A percentile compares a stretch with the other conserved stretches of the same genome.
phyloP scores from a whole-genome alignment of 2,797 vertebrate genomes.

The Sandelia bainsii region DNA sequence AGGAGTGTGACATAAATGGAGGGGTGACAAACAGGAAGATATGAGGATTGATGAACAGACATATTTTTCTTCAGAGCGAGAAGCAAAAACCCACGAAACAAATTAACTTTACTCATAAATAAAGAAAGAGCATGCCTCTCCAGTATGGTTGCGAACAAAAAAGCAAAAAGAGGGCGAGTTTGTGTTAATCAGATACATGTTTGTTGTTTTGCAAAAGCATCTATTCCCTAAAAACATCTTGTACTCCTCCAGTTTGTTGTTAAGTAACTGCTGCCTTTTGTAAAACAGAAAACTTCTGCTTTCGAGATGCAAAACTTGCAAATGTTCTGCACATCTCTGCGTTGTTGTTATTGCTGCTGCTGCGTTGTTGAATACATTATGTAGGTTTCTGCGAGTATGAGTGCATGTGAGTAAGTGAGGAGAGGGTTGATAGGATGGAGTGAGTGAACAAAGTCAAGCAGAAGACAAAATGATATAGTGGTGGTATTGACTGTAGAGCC shows the following conservation, averaged over 20 bases:
- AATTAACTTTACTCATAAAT: not conserved
- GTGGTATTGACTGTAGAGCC: conserved; percentile 37
- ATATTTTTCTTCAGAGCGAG: not conserved
- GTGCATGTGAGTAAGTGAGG: conserved; percentile 11
- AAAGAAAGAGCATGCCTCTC: too few species aligned
- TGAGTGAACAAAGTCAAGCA: conserved; percentile 9
- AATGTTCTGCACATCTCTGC: not conserved
- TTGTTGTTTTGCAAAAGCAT: conserved; percentile 19
- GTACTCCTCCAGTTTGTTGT: conserved; percentile 6
- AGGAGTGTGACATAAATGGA: not conserved
- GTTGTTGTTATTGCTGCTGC: conserved; percentile 1
- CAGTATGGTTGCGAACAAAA: not conserved
- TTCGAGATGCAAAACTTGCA: not conserved
- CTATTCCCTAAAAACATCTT: conserved; percentile 6
- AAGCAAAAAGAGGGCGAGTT: not conserved
- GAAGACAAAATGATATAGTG: conserved; percentile 49
- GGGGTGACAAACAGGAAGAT: not conserved
- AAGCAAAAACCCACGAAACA: conserved; percentile 6
- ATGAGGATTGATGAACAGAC: not conserved
- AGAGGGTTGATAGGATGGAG: not conserved
- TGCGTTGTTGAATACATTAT: not conserved
- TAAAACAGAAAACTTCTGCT: conserved; percentile 15
- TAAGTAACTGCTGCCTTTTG: conserved; percentile 14
- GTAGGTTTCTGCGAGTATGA: not conserved
- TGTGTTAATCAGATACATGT: conserved; percentile 22